Base-by-base conservation (phyloP, 2,113 vertebrate genomes). In the Xiphophorus maculatus region DNA sequence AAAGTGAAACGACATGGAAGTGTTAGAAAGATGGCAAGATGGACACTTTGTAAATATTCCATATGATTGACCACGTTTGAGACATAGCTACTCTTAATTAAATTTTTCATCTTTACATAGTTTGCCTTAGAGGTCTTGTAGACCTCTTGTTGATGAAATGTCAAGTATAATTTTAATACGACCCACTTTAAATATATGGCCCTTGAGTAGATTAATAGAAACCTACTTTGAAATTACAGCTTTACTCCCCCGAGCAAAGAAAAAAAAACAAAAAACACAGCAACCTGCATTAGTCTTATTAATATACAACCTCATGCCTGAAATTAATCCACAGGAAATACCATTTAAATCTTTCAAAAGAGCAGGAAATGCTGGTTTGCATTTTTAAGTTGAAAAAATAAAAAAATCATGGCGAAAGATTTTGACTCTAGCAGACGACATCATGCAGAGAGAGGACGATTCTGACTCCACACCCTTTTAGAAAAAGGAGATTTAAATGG, bases 401-500 rank as follows among this genome's bases (percentile, higher is more conserved):
- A 87, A 93, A 91, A 83, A 83, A 89, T 91, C 84, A 89, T 80
- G 91, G 92, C 91, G 89, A 92, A 84, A 74, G 73, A 87, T 92
- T 85, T 90, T 84, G 66, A 76, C 69, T 71, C 73, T 72, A 37
- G 61, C 78, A 82, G 58, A 5, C 15, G 14, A 76, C 80, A 71
- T 86, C 72, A 79, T 67, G 73, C 58, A 72, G 48, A 65, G 58
- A 82, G 77, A 76, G 42, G 90, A 85, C n/a, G 77, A 76, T 79
- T 88, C 77, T 80, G 74, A 5, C 37, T 64, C 79, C 68, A 76
- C 84, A 86, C 90, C 87, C 66, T 44, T 82, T 86, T 86, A 87
- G 74, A 90, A 91, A 89, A 87, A 92, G 88, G 90, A 88, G 87
- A 90, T 94, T 93, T 92, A 94, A 94, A 94, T 93, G 88, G 81